Conservation (phyloP, 92 coral and sea anemone species). For the Zoanthus sansibaricus region DNA sequence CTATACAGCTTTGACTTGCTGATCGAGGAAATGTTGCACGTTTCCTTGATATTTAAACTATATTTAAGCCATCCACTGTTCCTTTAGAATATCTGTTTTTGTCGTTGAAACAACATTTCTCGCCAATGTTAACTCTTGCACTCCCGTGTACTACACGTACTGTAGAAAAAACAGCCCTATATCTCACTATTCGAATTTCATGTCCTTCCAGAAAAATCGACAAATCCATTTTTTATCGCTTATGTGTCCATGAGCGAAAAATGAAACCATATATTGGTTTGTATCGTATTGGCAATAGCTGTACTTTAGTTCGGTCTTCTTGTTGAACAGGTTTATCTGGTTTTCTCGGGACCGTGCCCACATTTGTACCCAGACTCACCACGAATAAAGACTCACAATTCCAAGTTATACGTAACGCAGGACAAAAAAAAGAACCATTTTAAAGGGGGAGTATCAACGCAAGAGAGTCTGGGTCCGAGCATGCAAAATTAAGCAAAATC, state of each 20-base stretch:
- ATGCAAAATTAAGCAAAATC: too few species aligned
- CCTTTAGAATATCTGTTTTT: neutral
- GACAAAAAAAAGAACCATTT: too few species aligned
- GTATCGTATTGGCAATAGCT: neutral
- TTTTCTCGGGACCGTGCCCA: neutral
- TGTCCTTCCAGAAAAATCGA: neutral
- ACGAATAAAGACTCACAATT: too few species aligned
- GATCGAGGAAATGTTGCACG: too few species aligned
- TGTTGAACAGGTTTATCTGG: neutral
- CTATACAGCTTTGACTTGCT: too few species aligned
- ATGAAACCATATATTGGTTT: neutral
- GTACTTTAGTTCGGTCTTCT: neutral
- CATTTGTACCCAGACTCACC: too few species aligned
- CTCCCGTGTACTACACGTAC: neutral
- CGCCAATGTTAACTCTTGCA: neutral
- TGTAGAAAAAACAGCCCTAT: neutral
- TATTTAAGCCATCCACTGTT: neutral
- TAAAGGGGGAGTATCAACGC: too few species aligned
- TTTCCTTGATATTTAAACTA: too few species aligned
- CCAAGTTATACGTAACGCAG: too few species aligned
- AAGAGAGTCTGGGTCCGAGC: too few species aligned
- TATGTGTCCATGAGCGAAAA: too few species aligned
- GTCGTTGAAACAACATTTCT: neutral
- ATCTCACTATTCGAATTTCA: constrained; percentile 2
- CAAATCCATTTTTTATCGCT: neutral